Base-by-base conservation (phyloP, 2,888 invertebrate species). In the Emmelina monodactyla region DNA sequence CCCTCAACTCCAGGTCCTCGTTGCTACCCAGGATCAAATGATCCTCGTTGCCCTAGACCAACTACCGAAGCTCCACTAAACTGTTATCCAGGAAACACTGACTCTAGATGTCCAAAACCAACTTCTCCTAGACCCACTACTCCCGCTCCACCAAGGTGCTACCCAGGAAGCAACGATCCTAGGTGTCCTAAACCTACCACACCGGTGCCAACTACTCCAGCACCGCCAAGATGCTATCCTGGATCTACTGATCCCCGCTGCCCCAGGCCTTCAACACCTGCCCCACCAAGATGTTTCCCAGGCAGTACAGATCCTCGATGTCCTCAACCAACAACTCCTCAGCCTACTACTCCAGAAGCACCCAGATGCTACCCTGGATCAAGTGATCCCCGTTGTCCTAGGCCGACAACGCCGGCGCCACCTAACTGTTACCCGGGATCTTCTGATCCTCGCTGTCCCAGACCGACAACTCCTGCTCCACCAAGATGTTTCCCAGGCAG, bases 271-370 rank as follows among this genome's bases (percentile, higher is more conserved):
- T 2, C 56, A 58, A 16, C 46, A 51, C 1, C 37, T 55, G 0
- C 66, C 54, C 10, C 57, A 50, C 2, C 38, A 43, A 33, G 51
- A 61, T 1, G 56, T 42, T 0, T 43, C 45, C 7, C 39, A 41
- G 3, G 39, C 37, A 11, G 33, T 31, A 14, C 47, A 43, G 1
- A 76, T 43, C 69, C 75, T 5, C 72, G 58, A 51, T 75, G 68
- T 47, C 75, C 65, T 29, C 65, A 37, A 34, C 6, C 45, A 44
- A 29, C 44, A 31, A 31, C 46, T 46, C 2, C 42, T 44, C 1
- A 34, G 32, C 9, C 47, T 34, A 14, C 57, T 58, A 37, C 56
- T 62, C 2, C 33, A 52, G 13, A 66, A 64, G 37, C 52, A 57
- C 3, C 34, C 34, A 41, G 45, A 45, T 25, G 36, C 37, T 38